These are phyloP conservation scores for Brachionus koreanus DNA, from an alignment of 1,140 invertebrate genomes.

Conservation along the genomic window DNA sequence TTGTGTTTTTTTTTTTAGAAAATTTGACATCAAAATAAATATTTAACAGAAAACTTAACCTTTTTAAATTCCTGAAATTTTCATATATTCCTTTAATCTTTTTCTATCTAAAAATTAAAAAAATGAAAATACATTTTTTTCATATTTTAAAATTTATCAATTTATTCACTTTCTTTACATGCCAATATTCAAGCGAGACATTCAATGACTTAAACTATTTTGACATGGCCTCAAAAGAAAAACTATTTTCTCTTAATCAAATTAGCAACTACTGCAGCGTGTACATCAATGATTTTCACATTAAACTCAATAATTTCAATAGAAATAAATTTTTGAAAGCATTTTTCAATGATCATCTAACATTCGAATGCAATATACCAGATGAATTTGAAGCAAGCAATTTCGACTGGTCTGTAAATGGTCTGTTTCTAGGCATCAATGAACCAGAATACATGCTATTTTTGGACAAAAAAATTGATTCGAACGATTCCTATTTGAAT, in stretches of 20 bases:
- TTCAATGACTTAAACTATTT: background rate
- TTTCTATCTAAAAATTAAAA: background rate
- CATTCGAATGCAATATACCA: background rate
- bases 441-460: background rate
- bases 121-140: background rate
- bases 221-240: background rate
- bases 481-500: background rate
- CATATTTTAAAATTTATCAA: background rate
- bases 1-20: no score
- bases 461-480: background rate
- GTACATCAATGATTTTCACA: background rate
- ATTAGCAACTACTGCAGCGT: background rate
- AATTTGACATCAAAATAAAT: background rate
- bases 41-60: background rate
- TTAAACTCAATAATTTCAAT: background rate
- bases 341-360: background rate
- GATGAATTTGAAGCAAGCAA: background rate
- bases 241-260: background rate
- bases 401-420: background rate
- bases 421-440: background rate
- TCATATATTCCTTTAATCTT: background rate
- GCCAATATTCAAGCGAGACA: background rate
- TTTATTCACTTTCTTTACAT: background rate
- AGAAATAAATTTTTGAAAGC: background rate
- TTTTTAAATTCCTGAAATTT: background rate